Percentiles rank a stretch among this genome's conserved stretches.
Evolutionary conservation across 2,113 vertebrate genomes (phyloP).

Genomic region (Zosterops borbonicus): DNA sequence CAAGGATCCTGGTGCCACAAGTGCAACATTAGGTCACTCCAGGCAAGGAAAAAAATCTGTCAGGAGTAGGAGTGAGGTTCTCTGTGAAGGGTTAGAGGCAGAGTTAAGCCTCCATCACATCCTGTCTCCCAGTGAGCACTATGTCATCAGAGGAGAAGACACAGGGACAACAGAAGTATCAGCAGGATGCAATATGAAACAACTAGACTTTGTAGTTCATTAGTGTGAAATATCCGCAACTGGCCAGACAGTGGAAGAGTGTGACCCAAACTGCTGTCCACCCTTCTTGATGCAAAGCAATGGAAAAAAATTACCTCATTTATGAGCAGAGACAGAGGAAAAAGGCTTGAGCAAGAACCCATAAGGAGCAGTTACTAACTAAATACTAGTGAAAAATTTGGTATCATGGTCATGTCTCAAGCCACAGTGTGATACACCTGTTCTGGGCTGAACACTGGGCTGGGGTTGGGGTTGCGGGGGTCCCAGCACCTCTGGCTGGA

Average conservation of each 20-base stretch:
- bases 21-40: rapidly evolving
- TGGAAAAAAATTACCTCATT: neutral
- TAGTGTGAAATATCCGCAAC: rapidly evolving
- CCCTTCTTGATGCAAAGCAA: neutral
- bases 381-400: neutral
- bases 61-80: neutral
- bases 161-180: rapidly evolving
- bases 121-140: neutral
- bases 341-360: neutral
- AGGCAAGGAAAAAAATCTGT: neutral
- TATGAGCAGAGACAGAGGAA: neutral
- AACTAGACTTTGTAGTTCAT: neutral
- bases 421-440: neutral
- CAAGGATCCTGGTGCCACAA: neutral
- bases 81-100: neutral
- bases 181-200: neutral
- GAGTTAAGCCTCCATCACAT: neutral
- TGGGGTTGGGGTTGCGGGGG: too few relatives aligned
- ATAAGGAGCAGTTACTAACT: neutral
- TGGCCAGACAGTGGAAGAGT: neutral
- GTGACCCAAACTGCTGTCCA: neutral
- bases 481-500: neutral
- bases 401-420: neutral
- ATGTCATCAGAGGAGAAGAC: neutral
- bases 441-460: neutral